Evolutionary conservation across 1,140 invertebrate species (phyloP).

Genomic region (Teleopsis dalmanni): DNA sequence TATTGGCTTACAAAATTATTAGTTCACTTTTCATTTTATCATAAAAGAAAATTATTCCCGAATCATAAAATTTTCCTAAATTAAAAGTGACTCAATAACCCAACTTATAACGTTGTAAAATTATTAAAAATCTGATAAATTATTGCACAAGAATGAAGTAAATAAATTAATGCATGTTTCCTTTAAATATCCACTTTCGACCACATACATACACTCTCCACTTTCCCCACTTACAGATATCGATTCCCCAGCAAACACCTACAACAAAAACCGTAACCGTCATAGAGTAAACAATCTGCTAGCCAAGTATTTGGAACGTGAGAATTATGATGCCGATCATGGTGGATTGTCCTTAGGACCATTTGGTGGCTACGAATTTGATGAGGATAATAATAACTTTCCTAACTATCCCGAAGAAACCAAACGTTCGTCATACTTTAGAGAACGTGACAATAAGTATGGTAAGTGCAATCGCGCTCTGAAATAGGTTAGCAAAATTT

Average conservation of each 20-base stretch:
- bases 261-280: slow-evolving; percentile 34
- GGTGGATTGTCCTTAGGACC: slow-evolving; percentile 13
- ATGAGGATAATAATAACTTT: slow-evolving; percentile 18
- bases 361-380: slow-evolving; percentile 28
- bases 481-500: no score
- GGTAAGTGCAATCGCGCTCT: slow-evolving; percentile 37
- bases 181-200: background rate
- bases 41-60: no score
- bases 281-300: slow-evolving; percentile 39
- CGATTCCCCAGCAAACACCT: slow-evolving; percentile 26
- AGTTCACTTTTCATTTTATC: no score
- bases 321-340: slow-evolving; percentile 27
- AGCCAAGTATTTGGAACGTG: slow-evolving; percentile 40
- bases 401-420: slow-evolving; percentile 24
- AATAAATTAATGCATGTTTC: background rate
- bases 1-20: no score
- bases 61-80: no score
- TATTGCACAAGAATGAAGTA: background rate
- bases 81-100: no score
- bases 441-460: slow-evolving; percentile 36
- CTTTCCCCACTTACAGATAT: slow-evolving; percentile 23
- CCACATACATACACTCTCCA: background rate
- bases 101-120: background rate
- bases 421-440: slow-evolving; percentile 29
- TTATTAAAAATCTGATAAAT: no score